Base-by-base conservation (phyloP, 2,888 invertebrate species). In the Sinopyrophorus schimmeli region DNA sequence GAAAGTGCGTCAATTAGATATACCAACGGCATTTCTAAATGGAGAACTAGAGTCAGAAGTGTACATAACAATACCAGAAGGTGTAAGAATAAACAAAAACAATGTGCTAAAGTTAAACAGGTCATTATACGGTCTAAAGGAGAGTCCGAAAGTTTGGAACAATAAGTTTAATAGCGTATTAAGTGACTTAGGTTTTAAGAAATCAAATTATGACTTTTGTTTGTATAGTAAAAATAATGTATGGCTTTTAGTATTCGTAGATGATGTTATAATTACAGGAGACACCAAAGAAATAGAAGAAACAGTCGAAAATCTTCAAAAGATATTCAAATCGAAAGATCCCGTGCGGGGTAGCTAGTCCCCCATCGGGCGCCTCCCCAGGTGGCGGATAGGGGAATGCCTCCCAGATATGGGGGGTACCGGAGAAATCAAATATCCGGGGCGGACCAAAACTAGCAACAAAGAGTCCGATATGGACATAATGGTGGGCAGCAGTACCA, bases 211-310 rank as follows among this genome's bases (percentile, higher is more conserved):
- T 17, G 40, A 41, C 17, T 47, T 26, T 39, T 46, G 40, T 34
- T 24, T 47, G 10, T 47, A 41, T 20, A 15, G 11, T 12, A 16
- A 24, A n/a, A 31, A 31, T 3, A 20, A 21, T 20, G 40, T 47
- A 4, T 40, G 17, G 2, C 24, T 47, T 5, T 39, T 24, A 17
- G 12, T 40, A 37, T 32, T 40, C 26, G 47, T 35, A 4, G 35
- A 35, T 17, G 31, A 20, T 57, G 30, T 14, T 47, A 5, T 61
- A 57, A 50, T 30, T 51, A 24, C 23, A 52, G 34, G 50, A 26
- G 10, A 50, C 40, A 27, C 58, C 41, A 46, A 41, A 57, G 7
- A 28, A 24, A n/a, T 32, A 44, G 46, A 43, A 16, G 46, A 35
- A 44, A 6, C 15, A 47, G 35, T 21, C 10, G 40, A n/a, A 1